These are phyloP conservation scores for Drosophila yooni DNA, from an alignment of 2,888 invertebrate species.

Conservation along the genomic window DNA sequence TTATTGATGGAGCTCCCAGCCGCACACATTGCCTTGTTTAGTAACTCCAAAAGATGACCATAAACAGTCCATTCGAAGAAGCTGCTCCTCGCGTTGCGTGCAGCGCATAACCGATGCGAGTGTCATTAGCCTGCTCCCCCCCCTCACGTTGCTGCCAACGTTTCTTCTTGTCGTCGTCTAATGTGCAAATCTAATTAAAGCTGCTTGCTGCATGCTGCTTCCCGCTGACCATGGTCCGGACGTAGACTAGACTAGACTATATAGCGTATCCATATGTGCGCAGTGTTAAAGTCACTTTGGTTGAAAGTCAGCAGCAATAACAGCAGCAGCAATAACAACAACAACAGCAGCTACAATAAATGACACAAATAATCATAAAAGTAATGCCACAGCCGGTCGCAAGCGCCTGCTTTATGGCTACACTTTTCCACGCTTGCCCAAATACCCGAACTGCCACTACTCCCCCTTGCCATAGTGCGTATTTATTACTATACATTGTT, in stretches of 20 bases:
- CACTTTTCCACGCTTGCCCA: constrained; percentile 45
- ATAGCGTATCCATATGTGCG: constrained; percentile 60
- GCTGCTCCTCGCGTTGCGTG: constrained; percentile 50
- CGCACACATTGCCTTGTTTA: constrained; percentile 28
- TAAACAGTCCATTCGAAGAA: constrained; percentile 39
- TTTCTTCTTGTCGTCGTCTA: constrained; percentile 42
- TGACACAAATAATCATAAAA: constrained; percentile 84
- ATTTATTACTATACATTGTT: constrained; percentile 62
- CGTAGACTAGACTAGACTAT: constrained; percentile 40
- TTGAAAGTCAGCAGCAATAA: constrained; percentile 28
- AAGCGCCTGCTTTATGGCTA: constrained; percentile 54
- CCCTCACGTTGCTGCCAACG: not conserved
- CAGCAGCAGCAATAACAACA: constrained; percentile 29
- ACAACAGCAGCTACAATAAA: constrained; percentile 55
- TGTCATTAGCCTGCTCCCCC: constrained; percentile 64
- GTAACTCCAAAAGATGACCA: constrained; percentile 39
- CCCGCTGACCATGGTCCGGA: constrained; percentile 40
- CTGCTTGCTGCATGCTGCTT: constrained; percentile 15
- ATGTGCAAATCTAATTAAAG: constrained; percentile 81
- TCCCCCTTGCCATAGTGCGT: constrained; percentile 18
- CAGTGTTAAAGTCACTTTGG: constrained; percentile 53
- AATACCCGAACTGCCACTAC: constrained; percentile 51
- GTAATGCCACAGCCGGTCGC: constrained; percentile 71
- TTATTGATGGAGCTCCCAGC: constrained; percentile 71
- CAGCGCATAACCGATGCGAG: constrained; percentile 61